Percentiles rank a stretch among this genome's conserved stretches.
phyloP scores from a whole-genome alignment of 2,797 vertebrate species.

The Anas bahamensis region DNA sequence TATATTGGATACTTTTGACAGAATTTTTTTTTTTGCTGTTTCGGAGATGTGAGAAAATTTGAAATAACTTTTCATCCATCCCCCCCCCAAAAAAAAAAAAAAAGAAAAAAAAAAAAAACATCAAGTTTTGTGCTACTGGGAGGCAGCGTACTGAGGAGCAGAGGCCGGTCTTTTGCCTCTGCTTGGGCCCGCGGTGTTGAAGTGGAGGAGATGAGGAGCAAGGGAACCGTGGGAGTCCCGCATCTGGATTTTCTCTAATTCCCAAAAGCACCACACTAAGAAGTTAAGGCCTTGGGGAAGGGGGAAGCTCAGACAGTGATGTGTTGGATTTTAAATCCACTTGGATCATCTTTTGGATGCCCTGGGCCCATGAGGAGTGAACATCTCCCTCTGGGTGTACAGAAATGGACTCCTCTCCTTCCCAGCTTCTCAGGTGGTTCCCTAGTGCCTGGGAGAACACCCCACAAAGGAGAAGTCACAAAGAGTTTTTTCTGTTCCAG shows the following conservation, averaged over 20 bases:
- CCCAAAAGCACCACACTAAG: neutral
- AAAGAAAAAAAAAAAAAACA: neutral
- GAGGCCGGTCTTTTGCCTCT: neutral
- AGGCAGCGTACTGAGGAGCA: fast-evolving
- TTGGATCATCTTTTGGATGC: neutral
- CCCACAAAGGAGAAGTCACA: neutral
- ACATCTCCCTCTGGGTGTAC: neutral
- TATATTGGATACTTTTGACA: neutral
- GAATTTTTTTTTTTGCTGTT: neutral
- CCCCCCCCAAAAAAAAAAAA: neutral
- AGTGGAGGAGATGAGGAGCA: neutral
- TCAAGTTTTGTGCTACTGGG: fast-evolving
- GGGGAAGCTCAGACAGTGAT: neutral
- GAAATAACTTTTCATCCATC: neutral
- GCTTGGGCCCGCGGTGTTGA: neutral
- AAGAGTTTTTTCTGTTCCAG: conserved; percentile 39
- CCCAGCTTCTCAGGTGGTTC: neutral
- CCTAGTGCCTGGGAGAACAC: neutral
- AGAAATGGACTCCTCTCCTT: neutral
- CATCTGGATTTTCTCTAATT: neutral
- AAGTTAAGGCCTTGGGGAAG: neutral
- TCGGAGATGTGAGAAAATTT: neutral
- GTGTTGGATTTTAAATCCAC: neutral
- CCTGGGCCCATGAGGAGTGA: neutral
- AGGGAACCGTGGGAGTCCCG: neutral